Percentiles rank a stretch among this genome's conserved stretches.
Conservation (phyloP, 2,113 vertebrate genomes). For the Spheniscus mendiculus region DNA sequence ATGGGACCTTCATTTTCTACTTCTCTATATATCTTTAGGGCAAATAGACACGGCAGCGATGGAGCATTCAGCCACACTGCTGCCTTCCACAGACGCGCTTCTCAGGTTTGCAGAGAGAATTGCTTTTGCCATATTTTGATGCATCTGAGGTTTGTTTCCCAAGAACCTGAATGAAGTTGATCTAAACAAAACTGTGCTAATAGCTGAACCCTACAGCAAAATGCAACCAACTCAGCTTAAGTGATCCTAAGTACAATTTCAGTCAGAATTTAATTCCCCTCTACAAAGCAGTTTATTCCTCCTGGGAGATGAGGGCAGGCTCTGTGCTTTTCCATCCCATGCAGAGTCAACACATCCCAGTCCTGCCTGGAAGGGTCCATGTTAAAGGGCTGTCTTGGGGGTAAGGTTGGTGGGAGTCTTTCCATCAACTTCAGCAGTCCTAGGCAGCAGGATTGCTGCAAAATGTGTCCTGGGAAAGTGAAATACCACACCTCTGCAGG, state of each 20-base stretch:
- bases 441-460: neutral
- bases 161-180: neutral
- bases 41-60: neutral
- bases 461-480: neutral
- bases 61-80: neutral
- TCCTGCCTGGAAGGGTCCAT: neutral
- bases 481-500: neutral
- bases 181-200: neutral
- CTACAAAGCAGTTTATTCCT: neutral
- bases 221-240: neutral
- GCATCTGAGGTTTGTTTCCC: neutral
- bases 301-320: neutral
- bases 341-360: neutral
- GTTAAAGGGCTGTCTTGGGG: neutral
- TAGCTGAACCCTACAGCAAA: neutral
- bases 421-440: neutral
- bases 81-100: neutral
- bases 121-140: neutral
- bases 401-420: neutral
- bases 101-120: neutral
- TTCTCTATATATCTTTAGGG: neutral
- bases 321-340: neutral
- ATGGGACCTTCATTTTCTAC: neutral
- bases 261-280: neutral
- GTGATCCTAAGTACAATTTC: neutral